phyloP scores from a whole-genome alignment of 2,113 vertebrate species.

The Pyrgilauda ruficollis region DNA sequence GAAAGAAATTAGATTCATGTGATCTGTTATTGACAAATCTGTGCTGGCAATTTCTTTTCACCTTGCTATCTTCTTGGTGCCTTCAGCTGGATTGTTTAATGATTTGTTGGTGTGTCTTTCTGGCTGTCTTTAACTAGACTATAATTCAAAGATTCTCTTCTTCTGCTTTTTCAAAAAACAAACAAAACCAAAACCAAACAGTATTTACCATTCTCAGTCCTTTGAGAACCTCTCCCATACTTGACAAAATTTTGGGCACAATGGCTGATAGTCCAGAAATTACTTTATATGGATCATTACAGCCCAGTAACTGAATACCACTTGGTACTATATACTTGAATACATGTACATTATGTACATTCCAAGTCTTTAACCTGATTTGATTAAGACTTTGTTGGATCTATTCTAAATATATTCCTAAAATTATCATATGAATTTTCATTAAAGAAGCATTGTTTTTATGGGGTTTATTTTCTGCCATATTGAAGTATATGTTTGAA shows the following conservation, averaged over 20 bases:
- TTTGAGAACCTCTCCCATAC: not conserved
- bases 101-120: not conserved
- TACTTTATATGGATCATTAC: not conserved
- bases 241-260: not conserved
- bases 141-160: not conserved
- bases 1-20: slow-evolving; percentile 24
- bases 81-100: slow-evolving; percentile 30
- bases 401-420: not conserved
- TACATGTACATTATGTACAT: not conserved
- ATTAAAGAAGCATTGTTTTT: not conserved
- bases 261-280: not conserved
- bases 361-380: not conserved
- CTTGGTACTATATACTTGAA: not conserved
- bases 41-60: slow-evolving; percentile 13
- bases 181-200: not conserved
- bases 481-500: not conserved
- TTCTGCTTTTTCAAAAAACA: not conserved
- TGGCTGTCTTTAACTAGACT: not conserved
- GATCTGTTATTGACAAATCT: slow-evolving; percentile 30
- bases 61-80: not conserved
- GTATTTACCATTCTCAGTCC: not conserved
- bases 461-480: not conserved
- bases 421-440: not conserved
- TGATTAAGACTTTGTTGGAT: not conserved
- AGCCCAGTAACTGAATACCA: not conserved